A percentile compares a stretch with the other conserved stretches of the same genome.
Conservation (phyloP, 1,140 invertebrate species). For the Mercenaria mercenaria region DNA sequence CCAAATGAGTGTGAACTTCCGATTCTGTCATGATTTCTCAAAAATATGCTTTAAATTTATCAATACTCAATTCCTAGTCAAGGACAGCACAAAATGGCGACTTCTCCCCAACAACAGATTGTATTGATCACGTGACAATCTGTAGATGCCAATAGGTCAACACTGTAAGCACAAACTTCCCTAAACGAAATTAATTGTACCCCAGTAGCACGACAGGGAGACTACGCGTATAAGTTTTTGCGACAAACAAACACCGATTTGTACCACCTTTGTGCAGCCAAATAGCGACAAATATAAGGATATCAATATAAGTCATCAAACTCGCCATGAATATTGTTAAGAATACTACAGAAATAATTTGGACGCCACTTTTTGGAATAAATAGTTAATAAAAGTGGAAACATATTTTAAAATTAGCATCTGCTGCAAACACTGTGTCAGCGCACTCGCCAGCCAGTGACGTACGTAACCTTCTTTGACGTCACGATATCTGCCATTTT, state of each 20-base stretch:
- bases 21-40: conserved; percentile 52
- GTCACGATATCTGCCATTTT: too few species aligned
- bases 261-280: neutral
- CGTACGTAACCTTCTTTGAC: too few species aligned
- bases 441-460: too few species aligned
- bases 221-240: neutral
- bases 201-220: neutral
- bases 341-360: too few species aligned
- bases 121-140: conserved; percentile 84
- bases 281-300: too few species aligned
- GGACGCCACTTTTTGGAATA: too few species aligned
- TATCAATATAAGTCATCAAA: too few species aligned
- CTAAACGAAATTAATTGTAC: conserved; percentile 10
- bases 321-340: too few species aligned
- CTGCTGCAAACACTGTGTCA: too few species aligned
- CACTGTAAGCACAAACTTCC: neutral
- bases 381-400: too few species aligned
- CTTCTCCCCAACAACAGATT: conserved; percentile 85
- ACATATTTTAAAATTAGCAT: too few species aligned
- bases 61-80: conserved; percentile 37
- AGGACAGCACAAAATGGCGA: conserved; percentile 80
- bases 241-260: neutral
- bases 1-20: conserved; percentile 26
- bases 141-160: conserved; percentile 61
- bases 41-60: neutral